Percentiles rank a stretch among this genome's conserved stretches.
phyloP scores from a whole-genome alignment of 2,113 vertebrate species.

The Rhinolophus sinicus region DNA sequence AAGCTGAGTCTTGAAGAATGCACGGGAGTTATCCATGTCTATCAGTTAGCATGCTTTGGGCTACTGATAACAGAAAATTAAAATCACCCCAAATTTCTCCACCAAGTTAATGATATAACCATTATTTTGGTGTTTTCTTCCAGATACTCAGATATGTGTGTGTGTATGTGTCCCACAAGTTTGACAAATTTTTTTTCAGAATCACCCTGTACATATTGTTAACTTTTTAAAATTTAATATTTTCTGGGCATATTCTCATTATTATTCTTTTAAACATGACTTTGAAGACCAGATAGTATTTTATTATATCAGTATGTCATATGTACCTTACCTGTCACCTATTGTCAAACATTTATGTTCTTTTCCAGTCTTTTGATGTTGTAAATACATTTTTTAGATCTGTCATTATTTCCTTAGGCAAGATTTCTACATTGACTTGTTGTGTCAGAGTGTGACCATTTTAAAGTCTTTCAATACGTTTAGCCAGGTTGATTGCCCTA shows the following conservation, averaged over 20 bases:
- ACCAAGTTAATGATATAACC: not conserved
- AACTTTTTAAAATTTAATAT: not conserved
- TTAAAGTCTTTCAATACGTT: conserved; percentile 37
- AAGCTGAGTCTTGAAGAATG: not conserved
- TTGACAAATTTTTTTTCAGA: not conserved
- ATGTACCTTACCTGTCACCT: not conserved
- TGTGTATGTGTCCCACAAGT: not conserved
- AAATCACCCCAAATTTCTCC: not conserved
- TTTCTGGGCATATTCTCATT: conserved; percentile 15
- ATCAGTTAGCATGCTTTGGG: not conserved
- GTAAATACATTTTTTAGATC: not conserved
- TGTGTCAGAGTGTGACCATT: conserved; percentile 51
- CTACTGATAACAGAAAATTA: not conserved
- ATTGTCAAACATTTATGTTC: not conserved
- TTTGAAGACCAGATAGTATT: not conserved
- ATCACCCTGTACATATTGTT: not conserved
- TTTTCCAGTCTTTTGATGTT: conserved; percentile 8
- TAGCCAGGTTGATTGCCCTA: not conserved
- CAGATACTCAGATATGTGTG: not conserved
- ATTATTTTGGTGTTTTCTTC: not conserved
- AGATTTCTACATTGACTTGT: conserved; percentile 71
- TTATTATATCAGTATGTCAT: not conserved
- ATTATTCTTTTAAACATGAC: conserved; percentile 11
- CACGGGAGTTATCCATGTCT: not conserved
- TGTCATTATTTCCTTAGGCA: conserved; percentile 64